phyloP scores from a whole-genome alignment of 2,797 vertebrate genomes.

The Gephyroberyx darwinii region DNA sequence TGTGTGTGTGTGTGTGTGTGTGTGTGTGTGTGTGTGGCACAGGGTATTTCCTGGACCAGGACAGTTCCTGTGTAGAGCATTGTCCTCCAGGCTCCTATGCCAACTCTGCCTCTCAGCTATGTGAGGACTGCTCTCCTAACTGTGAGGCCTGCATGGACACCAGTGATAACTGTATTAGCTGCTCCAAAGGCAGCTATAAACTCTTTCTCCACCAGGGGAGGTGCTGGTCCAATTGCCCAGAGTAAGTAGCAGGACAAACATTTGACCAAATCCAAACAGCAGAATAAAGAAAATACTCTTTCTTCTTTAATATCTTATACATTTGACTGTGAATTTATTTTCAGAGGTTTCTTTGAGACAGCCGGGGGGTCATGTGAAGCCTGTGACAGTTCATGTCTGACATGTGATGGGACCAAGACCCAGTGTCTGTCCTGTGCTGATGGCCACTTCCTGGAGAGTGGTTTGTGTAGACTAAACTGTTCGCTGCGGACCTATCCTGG shows the following conservation, averaged over 20 bases:
- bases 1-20: neutral
- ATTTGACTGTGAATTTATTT: constrained; percentile 3
- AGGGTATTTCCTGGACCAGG: constrained; percentile 83
- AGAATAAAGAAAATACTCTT: neutral
- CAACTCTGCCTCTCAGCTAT: constrained; percentile 77
- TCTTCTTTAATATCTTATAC: neutral
- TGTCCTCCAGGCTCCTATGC: constrained; percentile 78
- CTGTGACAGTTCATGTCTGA: constrained; percentile 80
- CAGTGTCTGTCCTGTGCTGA: constrained; percentile 82
- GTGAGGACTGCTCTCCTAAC: constrained; percentile 83
- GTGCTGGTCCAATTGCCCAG: constrained; percentile 85
- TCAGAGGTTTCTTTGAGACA: constrained; percentile 82
- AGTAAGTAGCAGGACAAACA: constrained; percentile 72
- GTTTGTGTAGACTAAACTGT: constrained; percentile 78
- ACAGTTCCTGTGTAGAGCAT: constrained; percentile 76
- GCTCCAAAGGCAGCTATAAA: constrained; percentile 71
- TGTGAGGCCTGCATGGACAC: constrained; percentile 78
- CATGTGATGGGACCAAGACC: constrained; percentile 78
- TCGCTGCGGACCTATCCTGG: constrained; percentile 76
- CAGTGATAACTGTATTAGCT: constrained; percentile 81
- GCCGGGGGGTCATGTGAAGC: constrained; percentile 72
- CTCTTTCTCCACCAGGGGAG: constrained; percentile 81
- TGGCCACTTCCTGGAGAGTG: constrained; percentile 77
- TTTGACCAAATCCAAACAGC: neutral
- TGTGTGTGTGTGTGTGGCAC: neutral